Percentiles rank a stretch among this genome's conserved stretches.
Evolutionary conservation across 2,888 invertebrate species (phyloP).

Genomic region (Cabera pusaria): DNA sequence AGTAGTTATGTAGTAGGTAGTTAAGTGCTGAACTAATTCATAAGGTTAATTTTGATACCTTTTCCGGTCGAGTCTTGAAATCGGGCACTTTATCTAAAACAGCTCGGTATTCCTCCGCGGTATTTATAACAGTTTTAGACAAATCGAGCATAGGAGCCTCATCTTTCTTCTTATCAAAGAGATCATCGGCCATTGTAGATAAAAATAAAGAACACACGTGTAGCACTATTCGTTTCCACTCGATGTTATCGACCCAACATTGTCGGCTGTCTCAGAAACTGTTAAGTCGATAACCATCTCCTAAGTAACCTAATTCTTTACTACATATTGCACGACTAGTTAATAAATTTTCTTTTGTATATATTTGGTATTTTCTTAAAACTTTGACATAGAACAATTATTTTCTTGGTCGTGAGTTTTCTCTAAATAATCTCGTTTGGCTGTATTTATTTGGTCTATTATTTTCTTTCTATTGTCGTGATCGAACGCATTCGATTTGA

Average conservation of each 20-base stretch:
- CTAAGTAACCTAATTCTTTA: slow-evolving; percentile 56
- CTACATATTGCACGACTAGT: slow-evolving; percentile 59
- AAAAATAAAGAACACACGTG: slow-evolving; percentile 54
- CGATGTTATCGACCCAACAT: slow-evolving; percentile 60
- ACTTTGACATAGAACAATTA: slow-evolving; percentile 48
- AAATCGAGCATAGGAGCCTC: slow-evolving; percentile 92
- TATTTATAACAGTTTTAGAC: slow-evolving; percentile 89
- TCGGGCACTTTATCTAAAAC: slow-evolving; percentile 94
- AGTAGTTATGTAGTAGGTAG: too few relatives aligned
- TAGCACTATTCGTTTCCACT: slow-evolving; percentile 30
- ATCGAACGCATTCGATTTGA: slow-evolving; percentile 58
- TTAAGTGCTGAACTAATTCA: too few relatives aligned
- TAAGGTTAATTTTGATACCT: too few relatives aligned
- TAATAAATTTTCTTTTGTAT: slow-evolving; percentile 36
- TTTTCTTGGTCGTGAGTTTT: slow-evolving; percentile 58
- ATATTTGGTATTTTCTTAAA: slow-evolving; percentile 36
- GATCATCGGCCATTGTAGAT: slow-evolving; percentile 87
- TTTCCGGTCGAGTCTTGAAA: slow-evolving; percentile 94
- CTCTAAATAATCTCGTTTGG: slow-evolving; percentile 59
- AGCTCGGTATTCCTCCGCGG: slow-evolving; percentile 91
- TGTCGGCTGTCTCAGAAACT: slow-evolving; percentile 51
- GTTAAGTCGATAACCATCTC: slow-evolving; percentile 59
- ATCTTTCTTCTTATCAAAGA: slow-evolving; percentile 93
- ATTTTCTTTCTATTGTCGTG: slow-evolving; percentile 66
- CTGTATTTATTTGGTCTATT: slow-evolving; percentile 62